A percentile compares a stretch with the other conserved stretches of the same genome.
Evolutionary conservation across 2,113 vertebrate genomes (phyloP).

Genomic region (Mus musculus): DNA sequence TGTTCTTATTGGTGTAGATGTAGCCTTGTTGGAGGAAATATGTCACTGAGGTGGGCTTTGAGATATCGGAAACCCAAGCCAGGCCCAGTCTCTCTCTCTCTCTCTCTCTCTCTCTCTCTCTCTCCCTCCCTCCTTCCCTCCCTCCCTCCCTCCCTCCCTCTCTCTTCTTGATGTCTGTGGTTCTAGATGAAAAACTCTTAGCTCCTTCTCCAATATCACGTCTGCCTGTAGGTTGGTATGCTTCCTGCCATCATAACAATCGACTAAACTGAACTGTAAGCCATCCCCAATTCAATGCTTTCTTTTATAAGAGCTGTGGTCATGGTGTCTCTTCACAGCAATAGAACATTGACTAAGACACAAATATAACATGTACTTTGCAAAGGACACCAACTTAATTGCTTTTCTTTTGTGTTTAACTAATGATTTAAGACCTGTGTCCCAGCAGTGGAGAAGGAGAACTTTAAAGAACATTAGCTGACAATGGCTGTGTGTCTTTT

Average conservation of each 20-base stretch:
- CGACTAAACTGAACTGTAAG: background rate
- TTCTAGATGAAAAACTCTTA: background rate
- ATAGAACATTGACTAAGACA: background rate
- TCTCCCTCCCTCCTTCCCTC: too few relatives aligned
- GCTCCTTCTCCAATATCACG: background rate
- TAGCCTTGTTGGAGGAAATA: background rate
- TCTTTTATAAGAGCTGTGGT: background rate
- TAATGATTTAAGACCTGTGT: slow-evolving; percentile 23
- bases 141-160: too few relatives aligned
- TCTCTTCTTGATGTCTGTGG: background rate
- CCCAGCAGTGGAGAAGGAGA: slow-evolving; percentile 10
- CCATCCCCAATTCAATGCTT: background rate
- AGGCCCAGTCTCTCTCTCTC: background rate
- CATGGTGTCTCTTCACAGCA: background rate
- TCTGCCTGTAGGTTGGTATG: too few relatives aligned
- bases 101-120: background rate
- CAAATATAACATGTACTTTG: background rate
- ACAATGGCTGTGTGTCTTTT: background rate
- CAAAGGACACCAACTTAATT: background rate
- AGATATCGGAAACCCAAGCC: background rate
- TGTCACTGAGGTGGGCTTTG: background rate
- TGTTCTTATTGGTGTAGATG: background rate
- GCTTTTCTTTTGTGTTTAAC: background rate
- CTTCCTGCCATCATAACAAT: background rate
- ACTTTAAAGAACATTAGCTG: background rate